These are phyloP conservation scores for Odontesthes bonariensis DNA, from an alignment of 2,113 vertebrate species.

Conservation along the genomic window DNA sequence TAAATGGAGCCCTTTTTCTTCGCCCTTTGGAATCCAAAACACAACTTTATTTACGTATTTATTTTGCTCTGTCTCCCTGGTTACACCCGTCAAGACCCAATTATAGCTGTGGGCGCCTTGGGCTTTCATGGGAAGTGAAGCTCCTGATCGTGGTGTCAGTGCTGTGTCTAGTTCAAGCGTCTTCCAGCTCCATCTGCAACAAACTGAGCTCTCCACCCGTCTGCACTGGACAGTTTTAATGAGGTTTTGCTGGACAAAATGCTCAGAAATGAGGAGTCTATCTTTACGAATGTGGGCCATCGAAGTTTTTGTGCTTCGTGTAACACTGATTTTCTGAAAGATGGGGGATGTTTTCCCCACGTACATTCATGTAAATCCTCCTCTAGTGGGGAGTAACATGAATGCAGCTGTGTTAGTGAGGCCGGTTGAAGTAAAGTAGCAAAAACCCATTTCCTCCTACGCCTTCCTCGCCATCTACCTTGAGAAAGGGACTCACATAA, in stretches of 20 bases:
- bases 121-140: slow-evolving; percentile 64
- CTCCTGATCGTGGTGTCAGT: slow-evolving; percentile 54
- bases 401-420: slow-evolving; percentile 42
- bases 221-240: slow-evolving; percentile 54
- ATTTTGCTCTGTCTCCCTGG: slow-evolving; percentile 65
- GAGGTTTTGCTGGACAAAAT: slow-evolving; percentile 57
- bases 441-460: slow-evolving; percentile 58
- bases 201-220: slow-evolving; percentile 27
- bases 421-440: slow-evolving; percentile 64
- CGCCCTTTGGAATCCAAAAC: slow-evolving; percentile 62
- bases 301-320: slow-evolving; percentile 24
- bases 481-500: slow-evolving; percentile 67
- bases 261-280: slow-evolving; percentile 58
- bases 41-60: slow-evolving; percentile 77
- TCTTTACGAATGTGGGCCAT: slow-evolving; percentile 35
- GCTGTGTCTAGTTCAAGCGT: slow-evolving; percentile 39
- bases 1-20: slow-evolving; percentile 70
- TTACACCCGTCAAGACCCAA: slow-evolving; percentile 72
- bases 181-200: slow-evolving; percentile 42
- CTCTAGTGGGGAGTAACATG: slow-evolving; percentile 17
- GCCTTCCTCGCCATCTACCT: slow-evolving; percentile 61
- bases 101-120: slow-evolving; percentile 60
- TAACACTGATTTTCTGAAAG: slow-evolving; percentile 35
- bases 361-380: slow-evolving; percentile 45
- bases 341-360: slow-evolving; percentile 16